Percentiles rank a stretch among this genome's conserved stretches.
These are phyloP conservation scores for Prunella himalayana DNA, from an alignment of 2,113 vertebrate species.

Conservation along the genomic window DNA sequence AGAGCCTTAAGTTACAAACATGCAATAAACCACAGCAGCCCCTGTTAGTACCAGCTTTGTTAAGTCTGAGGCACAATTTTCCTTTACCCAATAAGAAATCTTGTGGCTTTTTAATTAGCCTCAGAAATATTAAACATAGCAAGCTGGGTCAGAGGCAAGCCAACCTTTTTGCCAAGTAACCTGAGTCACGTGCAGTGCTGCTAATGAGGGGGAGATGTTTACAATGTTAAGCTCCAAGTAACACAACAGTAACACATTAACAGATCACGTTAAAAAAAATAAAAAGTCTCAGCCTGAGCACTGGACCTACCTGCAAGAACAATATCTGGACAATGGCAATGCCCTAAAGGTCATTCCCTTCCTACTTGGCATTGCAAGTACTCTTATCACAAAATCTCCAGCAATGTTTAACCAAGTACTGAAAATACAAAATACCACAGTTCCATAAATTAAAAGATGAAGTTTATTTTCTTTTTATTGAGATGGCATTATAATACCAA, in stretches of 20 bases:
- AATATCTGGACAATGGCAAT: not conserved
- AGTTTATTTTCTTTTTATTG: not conserved
- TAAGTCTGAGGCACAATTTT: not conserved
- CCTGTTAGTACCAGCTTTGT: not conserved
- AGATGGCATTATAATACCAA: not conserved
- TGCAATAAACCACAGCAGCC: not conserved
- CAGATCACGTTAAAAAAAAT: not conserved
- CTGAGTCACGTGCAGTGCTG: not conserved
- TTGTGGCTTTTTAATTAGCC: not conserved
- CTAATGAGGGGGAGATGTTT: conserved; percentile 18
- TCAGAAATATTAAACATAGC: not conserved
- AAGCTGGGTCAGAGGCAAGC: not conserved
- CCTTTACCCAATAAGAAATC: not conserved
- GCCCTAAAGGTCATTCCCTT: conserved; percentile 14
- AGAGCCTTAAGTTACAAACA: not conserved
- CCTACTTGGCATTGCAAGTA: not conserved
- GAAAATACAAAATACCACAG: not conserved
- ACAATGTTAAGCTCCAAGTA: not conserved
- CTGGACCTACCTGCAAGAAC: not conserved
- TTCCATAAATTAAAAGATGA: not conserved
- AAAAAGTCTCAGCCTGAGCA: not conserved
- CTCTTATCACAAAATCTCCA: conserved; percentile 11
- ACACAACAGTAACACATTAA: not conserved
- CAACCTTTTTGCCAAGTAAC: not conserved
- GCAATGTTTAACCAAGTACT: conserved; percentile 35